Percentiles rank a stretch among this genome's conserved stretches.
These are phyloP conservation scores for Esox lucius DNA, from an alignment of 2,797 vertebrate genomes.

Conservation along the genomic window DNA sequence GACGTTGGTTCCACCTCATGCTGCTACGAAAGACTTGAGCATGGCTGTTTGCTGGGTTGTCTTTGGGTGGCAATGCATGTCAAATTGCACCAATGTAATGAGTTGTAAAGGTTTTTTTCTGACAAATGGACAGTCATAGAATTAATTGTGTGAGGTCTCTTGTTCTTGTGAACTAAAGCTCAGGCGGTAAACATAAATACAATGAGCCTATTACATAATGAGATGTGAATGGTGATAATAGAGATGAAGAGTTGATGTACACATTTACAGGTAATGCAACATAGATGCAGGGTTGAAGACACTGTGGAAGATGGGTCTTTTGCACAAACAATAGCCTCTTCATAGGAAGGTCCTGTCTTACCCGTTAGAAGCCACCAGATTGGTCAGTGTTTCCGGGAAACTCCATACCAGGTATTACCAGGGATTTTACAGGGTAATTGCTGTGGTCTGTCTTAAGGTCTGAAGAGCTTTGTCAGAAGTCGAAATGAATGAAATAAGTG, in stretches of 20 bases:
- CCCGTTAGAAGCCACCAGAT: background rate
- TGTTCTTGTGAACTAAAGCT: background rate
- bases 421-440: slow-evolving; percentile 9
- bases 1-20: background rate
- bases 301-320: too few relatives aligned
- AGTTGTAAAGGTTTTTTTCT: background rate
- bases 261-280: too few relatives aligned
- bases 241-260: too few relatives aligned
- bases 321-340: too few relatives aligned
- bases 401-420: background rate
- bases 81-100: background rate
- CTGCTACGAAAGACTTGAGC: background rate
- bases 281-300: too few relatives aligned
- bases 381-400: background rate
- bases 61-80: background rate
- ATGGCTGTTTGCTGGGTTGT: background rate
- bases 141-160: background rate
- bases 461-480: background rate
- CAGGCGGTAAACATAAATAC: too few relatives aligned
- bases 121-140: background rate
- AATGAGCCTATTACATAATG: too few relatives aligned
- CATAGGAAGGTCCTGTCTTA: too few relatives aligned
- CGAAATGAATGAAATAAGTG: background rate
- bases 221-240: too few relatives aligned
- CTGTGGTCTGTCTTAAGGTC: slow-evolving; percentile 7